These are phyloP conservation scores for Tor tambroides DNA, from an alignment of 2,113 vertebrate species.

Conservation along the genomic window DNA sequence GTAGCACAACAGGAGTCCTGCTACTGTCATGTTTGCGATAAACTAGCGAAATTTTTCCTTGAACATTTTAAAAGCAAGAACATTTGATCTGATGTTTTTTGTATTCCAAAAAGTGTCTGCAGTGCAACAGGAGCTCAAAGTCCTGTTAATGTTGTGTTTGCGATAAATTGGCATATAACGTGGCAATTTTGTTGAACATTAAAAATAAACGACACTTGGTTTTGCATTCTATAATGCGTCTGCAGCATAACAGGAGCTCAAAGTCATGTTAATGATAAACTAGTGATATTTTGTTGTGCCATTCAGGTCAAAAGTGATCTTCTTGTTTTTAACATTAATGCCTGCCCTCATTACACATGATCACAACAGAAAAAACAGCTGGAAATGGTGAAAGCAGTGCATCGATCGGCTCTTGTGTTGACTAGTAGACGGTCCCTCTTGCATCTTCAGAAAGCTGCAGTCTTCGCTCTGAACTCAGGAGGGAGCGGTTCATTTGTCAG, in stretches of 20 bases:
- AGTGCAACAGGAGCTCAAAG: neutral
- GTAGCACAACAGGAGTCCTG: no score
- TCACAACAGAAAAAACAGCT: neutral
- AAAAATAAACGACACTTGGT: neutral
- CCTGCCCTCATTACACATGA: neutral
- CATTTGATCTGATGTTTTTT: neutral
- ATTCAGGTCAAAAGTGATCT: neutral
- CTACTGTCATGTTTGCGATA: neutral
- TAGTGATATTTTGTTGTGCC: neutral
- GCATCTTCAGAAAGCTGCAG: neutral
- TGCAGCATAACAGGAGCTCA: neutral
- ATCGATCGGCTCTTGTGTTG: neutral
- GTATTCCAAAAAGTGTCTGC: no score
- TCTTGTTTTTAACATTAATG: no score
- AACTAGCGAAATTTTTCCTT: neutral
- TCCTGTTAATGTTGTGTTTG: neutral
- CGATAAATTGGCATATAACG: neutral
- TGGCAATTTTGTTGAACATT: neutral
- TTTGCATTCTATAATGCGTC: neutral
- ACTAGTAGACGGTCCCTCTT: neutral
- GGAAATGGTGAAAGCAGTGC: neutral
- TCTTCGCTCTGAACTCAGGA: constrained; percentile 37
- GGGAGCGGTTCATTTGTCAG: constrained; percentile 69
- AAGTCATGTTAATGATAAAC: neutral
- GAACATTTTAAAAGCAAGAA: neutral